phyloP scores from a whole-genome alignment of 1,140 invertebrate genomes.

The Calephelis virginiensis region DNA sequence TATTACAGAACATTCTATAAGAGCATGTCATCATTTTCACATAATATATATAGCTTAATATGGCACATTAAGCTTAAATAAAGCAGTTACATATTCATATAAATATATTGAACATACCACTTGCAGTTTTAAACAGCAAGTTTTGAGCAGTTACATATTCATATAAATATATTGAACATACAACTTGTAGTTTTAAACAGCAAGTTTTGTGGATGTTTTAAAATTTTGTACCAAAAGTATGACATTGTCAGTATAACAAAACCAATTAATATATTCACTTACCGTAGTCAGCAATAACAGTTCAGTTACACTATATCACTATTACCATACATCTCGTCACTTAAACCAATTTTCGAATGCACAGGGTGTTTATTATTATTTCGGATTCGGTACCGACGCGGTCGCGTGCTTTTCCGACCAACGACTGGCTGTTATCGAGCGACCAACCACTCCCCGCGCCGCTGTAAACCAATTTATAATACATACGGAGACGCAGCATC shows the following conservation, averaged over 20 bases:
- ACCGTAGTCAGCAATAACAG: constrained; percentile 13
- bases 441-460: constrained; percentile 62
- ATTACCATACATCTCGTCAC: constrained; percentile 7
- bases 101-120: no score
- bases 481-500: constrained; percentile 77
- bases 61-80: no score
- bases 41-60: no score
- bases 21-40: no score
- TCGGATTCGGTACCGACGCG: constrained; percentile 35
- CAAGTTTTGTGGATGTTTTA: neutral
- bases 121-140: no score
- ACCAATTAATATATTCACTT: constrained; percentile 13
- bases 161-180: no score
- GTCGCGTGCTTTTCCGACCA: constrained; percentile 44
- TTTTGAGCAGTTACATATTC: no score
- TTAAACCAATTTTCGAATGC: constrained; percentile 24
- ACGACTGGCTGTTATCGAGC: constrained; percentile 73
- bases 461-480: constrained; percentile 78
- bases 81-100: no score
- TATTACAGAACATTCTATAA: no score
- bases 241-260: neutral
- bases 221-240: neutral
- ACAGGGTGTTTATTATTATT: constrained; percentile 42
- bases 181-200: no score
- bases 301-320: neutral